Base-by-base conservation (phyloP, 2,113 vertebrate genomes). In the Mustela nigripes region DNA sequence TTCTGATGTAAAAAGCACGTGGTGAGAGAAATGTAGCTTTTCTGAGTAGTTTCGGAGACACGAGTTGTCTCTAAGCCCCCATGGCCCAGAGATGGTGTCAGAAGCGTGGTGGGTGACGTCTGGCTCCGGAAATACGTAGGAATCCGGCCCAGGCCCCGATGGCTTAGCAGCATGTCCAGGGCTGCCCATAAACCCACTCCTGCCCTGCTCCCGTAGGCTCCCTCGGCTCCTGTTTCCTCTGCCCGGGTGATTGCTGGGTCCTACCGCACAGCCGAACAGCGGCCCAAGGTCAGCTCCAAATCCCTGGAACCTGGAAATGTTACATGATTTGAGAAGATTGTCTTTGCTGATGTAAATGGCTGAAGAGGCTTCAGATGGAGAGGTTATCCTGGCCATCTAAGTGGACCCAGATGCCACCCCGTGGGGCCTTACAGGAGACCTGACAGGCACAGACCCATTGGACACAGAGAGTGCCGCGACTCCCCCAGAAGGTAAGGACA, bases 241-340 rank as follows among this genome's bases (percentile, higher is more conserved):
- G 39, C 24, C 71, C 2, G 2, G 10, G 10, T 0, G 15, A 22
- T 4, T 5, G 1, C 7, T 1, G 24, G 1, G 19, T 10, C 69
- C 50, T 3, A 15, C 8, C n/a, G 16, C 22, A 10, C 0, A 9
- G 33, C 4, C 5, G 22, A 36, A 26, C 7, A 21, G 22, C 0
- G 5, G 21, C 21, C 24, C 3, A 11, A 53, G 28, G 18, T 10
- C 0, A 14, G n/a, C n/a, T 26, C 11, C 28, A 15, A 12, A 45
- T 26, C 26, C 21, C 42, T 28, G 2, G 22, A 26, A 26, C 8
- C 22, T 3, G 0, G 1, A 1, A 60, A 12, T 15, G 45, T 14
- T 12, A 5, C 22, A 26, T 4, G 39, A 26, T 28, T 84, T 36
- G 39, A 78, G 42, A 4, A 53, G 36, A 42, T 0, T 0, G 1